Conservation (phyloP, 2,797 vertebrate species). For the Myotis findleyi region DNA sequence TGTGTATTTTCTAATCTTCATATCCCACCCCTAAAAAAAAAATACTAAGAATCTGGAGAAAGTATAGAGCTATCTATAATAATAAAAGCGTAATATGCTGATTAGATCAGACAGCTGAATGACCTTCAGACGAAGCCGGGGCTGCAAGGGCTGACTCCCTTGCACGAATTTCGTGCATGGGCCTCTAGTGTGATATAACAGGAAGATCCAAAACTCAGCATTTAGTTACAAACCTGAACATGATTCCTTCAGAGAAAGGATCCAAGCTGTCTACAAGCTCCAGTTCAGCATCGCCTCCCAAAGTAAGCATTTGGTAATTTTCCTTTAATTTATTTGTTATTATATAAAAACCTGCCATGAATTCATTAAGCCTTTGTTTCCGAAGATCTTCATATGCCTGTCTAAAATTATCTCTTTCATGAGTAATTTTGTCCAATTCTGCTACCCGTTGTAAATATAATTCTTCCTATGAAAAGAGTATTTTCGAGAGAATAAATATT, state of each 20-base stretch:
- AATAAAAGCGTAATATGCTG: no score
- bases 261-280: conserved; percentile 98
- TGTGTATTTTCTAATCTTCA: neutral
- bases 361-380: conserved; percentile 97
- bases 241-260: conserved; percentile 98
- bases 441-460: conserved; percentile 95
- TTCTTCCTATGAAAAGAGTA: conserved; percentile 91
- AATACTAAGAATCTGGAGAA: neutral
- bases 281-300: conserved; percentile 97
- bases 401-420: conserved; percentile 93
- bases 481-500: conserved; percentile 44
- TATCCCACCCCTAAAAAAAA: neutral
- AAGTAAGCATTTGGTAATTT: conserved; percentile 99
- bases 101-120: no score
- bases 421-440: conserved; percentile 95
- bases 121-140: no score
- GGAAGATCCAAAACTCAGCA: neutral
- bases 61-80: neutral
- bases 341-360: conserved; percentile 97
- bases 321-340: conserved; percentile 99
- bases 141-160: no score
- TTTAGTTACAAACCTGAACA: conserved; percentile 93
- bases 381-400: conserved; percentile 93
- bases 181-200: neutral
- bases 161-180: no score